These are phyloP conservation scores for Atrichornis clamosus DNA, from an alignment of 2,113 vertebrate genomes.

Conservation along the genomic window DNA sequence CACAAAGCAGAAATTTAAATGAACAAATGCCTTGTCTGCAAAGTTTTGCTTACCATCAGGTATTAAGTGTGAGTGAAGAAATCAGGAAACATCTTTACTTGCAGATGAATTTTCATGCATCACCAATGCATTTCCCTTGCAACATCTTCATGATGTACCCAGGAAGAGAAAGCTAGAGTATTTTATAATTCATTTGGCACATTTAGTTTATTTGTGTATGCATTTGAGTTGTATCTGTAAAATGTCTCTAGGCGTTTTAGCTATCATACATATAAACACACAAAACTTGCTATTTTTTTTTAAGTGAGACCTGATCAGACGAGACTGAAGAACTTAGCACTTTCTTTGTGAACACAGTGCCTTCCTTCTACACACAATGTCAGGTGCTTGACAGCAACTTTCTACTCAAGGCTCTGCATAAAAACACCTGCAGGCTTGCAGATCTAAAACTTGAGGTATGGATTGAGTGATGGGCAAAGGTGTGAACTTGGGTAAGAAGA, in stretches of 20 bases:
- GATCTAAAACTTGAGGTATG: neutral
- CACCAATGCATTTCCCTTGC: neutral
- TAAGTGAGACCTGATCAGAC: neutral
- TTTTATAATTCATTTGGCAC: neutral
- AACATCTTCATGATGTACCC: neutral
- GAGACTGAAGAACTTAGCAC: neutral
- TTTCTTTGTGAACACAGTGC: neutral
- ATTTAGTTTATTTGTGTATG: neutral
- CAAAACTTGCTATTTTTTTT: neutral
- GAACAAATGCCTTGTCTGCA: neutral
- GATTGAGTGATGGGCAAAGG: neutral
- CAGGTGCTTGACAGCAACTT: neutral
- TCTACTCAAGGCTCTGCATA: neutral
- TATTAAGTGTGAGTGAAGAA: neutral
- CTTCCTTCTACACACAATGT: neutral
- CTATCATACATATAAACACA: neutral
- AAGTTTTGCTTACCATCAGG: neutral
- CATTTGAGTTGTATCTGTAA: neutral
- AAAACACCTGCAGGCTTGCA: neutral
- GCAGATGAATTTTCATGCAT: neutral
- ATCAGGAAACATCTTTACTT: neutral
- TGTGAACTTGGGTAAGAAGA: neutral
- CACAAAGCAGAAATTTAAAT: neutral
- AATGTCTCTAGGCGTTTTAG: neutral
- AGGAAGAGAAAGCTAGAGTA: neutral